Base-by-base conservation (phyloP, 2,797 vertebrate species). In the Rhinichthys osculus region DNA sequence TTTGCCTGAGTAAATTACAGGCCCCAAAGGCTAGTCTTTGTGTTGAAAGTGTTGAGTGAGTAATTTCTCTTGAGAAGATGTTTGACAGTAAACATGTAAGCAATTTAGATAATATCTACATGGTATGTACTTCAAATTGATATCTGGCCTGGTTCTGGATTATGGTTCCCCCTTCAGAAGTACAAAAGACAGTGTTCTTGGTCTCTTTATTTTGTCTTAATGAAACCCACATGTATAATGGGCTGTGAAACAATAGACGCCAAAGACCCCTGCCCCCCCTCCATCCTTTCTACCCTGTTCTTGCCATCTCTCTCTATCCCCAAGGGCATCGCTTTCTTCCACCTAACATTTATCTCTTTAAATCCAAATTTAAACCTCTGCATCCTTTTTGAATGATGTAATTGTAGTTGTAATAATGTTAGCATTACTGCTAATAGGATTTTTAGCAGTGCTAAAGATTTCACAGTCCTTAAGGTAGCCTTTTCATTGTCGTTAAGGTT, bases 211-310 rank as follows among this genome's bases (percentile, higher is more conserved):
- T 67, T 77, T 73, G 71, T 64, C 78, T 88, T 90, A 91, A 90
- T 90, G 83, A 90, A 91, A 90, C 73, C 88, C 87, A 90, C 87
- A 90, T 90, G 89, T 82, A 87, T 83, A 90, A 90, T 89, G 72
- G 79, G 72, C 83, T 87, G 52, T 86, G 83, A 87, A 88, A 90
- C 87, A 91, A 91, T 87, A 91, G 87, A 72, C 47, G 79, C 85
- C 85, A 84, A 95, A 86, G 90, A 89, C 90, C 91, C 89, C 67
- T 66, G 64, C 84, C 86, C 86, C 19, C 50, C 19, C 27, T 84
- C 87, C 85, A 16, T 14, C 27, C 27, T 27, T 27, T 27, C 33
- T 70, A 23, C 52, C 79, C 71, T 69, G 59, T 14, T 79, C 80
- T 66, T 62, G 64, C 71, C 82, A 69, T 74, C 33, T 72, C 44